These are phyloP conservation scores for Tauraco erythrolophus DNA, from an alignment of 2,113 vertebrate species.

Conservation along the genomic window DNA sequence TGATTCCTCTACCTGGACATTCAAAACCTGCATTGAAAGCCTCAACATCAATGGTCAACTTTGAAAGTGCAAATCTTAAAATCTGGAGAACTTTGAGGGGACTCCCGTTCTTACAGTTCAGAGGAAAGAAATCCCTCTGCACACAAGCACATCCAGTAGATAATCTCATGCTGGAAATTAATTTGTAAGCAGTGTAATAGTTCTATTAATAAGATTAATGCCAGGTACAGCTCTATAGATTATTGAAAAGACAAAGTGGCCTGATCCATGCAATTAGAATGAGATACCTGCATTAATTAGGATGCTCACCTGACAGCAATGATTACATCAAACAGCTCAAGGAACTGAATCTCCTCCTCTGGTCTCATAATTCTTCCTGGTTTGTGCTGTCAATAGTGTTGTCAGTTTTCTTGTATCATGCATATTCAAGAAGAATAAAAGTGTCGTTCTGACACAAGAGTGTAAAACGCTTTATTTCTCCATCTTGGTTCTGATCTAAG, in stretches of 20 bases:
- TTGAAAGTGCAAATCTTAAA: background rate
- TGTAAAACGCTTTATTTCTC: background rate
- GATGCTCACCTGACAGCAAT: conserved; percentile 38
- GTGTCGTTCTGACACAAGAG: background rate
- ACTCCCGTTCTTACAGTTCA: background rate
- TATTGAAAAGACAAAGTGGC: conserved; percentile 51
- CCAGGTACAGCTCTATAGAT: conserved; percentile 30
- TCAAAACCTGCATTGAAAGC: background rate
- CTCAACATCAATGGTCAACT: background rate
- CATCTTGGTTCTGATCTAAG: background rate
- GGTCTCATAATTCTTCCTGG: conserved; percentile 14
- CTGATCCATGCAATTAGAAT: conserved; percentile 50
- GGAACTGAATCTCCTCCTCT: conserved; percentile 4
- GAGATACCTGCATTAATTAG: conserved; percentile 63
- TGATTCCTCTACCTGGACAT: background rate
- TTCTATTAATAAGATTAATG: conserved; percentile 71
- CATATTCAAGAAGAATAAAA: background rate
- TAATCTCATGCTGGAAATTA: conserved; percentile 32
- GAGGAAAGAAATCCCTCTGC: background rate
- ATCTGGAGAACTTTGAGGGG: background rate
- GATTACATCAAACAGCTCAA: conserved; percentile 3
- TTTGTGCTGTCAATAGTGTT: background rate
- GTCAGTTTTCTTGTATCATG: background rate
- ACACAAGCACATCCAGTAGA: background rate
- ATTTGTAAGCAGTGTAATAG: conserved; percentile 35